A percentile compares a stretch with the other conserved stretches of the same genome.
These are phyloP conservation scores for Phenacoccus solenopsis DNA, from an alignment of 1,140 invertebrate genomes.

Conservation along the genomic window DNA sequence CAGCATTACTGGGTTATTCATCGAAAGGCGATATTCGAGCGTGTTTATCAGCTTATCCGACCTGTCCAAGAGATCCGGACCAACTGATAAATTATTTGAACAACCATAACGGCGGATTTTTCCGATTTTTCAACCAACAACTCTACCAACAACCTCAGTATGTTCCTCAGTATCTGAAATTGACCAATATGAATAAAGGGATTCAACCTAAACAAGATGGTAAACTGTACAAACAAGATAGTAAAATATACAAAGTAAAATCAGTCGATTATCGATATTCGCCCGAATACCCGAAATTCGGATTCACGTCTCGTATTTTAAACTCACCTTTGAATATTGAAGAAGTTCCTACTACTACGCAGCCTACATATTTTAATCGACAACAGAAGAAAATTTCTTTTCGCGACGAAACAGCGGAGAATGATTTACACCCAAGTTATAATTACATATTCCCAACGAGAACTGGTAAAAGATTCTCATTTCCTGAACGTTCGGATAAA, in stretches of 20 bases:
- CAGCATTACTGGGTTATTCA: conserved; percentile 53
- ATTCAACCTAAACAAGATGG: background rate
- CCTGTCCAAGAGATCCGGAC: conserved; percentile 56
- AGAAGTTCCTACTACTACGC: background rate
- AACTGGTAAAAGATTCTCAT: background rate
- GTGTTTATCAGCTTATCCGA: conserved; percentile 51
- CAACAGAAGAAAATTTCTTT: background rate
- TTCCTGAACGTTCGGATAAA: background rate
- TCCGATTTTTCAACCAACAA: conserved; percentile 51
- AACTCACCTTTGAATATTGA: background rate
- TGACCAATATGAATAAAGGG: conserved; percentile 13
- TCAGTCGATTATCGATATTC: background rate
- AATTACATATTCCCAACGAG: background rate
- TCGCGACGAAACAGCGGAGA: background rate
- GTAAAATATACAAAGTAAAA: background rate
- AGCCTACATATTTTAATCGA: background rate
- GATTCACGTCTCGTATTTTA: background rate
- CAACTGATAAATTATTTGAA: conserved; percentile 63
- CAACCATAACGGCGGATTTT: conserved; percentile 74
- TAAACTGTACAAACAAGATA: background rate
- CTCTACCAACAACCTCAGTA: conserved; percentile 22
- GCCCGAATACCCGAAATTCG: background rate
- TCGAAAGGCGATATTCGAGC: conserved; percentile 43
- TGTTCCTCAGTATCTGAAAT: conserved; percentile 24
- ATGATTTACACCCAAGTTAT: background rate